Conservation (phyloP, 2,888 invertebrate genomes). For the Melieria omissa region DNA sequence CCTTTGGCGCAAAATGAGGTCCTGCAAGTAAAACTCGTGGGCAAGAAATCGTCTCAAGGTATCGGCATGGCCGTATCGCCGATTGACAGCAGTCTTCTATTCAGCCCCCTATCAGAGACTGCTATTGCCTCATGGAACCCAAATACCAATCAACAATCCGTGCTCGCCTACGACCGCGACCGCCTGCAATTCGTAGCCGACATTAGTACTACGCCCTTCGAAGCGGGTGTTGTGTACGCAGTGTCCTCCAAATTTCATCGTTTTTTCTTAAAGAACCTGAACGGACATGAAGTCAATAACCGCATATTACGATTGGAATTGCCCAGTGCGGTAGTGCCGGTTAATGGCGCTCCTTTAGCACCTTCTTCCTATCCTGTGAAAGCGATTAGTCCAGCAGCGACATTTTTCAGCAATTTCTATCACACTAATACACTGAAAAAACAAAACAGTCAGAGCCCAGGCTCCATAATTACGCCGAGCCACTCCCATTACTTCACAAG, state of each 20-base stretch:
- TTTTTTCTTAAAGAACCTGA: constrained; percentile 78
- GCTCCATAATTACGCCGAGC: constrained; percentile 10
- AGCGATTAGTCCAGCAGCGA: constrained; percentile 35
- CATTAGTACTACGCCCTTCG: constrained; percentile 75
- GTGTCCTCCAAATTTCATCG: constrained; percentile 83
- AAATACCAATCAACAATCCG: constrained; percentile 76
- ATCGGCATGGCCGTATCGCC: constrained; percentile 79
- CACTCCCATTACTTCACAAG: constrained; percentile 51
- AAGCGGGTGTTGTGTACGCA: constrained; percentile 79
- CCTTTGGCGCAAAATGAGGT: constrained; percentile 77
- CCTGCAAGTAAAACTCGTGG: constrained; percentile 80
- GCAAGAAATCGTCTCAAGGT: constrained; percentile 87
- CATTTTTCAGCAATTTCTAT: constrained; percentile 13
- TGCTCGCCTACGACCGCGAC: constrained; percentile 78
- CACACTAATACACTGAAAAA: constrained; percentile 27
- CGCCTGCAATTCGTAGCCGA: constrained; percentile 83
- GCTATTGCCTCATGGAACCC: constrained; percentile 86
- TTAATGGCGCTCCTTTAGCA: not conserved
- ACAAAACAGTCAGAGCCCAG: constrained; percentile 11
- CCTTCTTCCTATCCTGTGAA: constrained; percentile 24
- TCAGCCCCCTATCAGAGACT: constrained; percentile 83
- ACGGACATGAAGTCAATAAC: constrained; percentile 77
- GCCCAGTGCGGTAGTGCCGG: constrained; percentile 29
- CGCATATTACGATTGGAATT: constrained; percentile 74
- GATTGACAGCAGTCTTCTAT: constrained; percentile 78